Evolutionary conservation across 2,888 invertebrate species (phyloP).

Genomic region (Sesia apiformis): DNA sequence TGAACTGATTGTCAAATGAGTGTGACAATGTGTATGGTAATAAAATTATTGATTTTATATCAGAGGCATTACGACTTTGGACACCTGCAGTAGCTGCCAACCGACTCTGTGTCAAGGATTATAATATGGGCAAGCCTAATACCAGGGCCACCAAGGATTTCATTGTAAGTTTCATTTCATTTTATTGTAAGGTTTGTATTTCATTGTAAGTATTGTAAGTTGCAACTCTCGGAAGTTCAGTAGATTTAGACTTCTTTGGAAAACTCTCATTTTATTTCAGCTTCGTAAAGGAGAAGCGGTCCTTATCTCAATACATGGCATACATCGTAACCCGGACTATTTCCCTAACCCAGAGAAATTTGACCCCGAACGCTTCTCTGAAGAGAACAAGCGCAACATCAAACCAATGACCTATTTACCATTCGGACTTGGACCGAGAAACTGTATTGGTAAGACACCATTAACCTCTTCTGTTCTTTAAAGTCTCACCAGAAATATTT

Average conservation of each 20-base stretch:
- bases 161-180: constrained; percentile 47
- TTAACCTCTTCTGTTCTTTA: neutral
- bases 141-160: constrained; percentile 28
- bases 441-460: constrained; percentile 35
- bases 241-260: no score
- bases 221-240: no score
- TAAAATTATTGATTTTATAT: no score
- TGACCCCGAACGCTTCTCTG: constrained; percentile 41
- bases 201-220: constrained; percentile 46
- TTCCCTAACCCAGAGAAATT: constrained; percentile 37
- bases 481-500: no score
- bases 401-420: constrained; percentile 30
- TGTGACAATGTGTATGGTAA: no score
- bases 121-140: constrained; percentile 48
- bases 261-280: constrained; percentile 10
- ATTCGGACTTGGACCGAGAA: constrained; percentile 41
- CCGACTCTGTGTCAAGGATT: constrained; percentile 64
- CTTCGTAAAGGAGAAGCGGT: constrained; percentile 39
- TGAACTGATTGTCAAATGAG: no score
- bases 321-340: constrained; percentile 34
- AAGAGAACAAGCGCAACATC: constrained; percentile 30
- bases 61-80: constrained; percentile 63
- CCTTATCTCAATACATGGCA: constrained; percentile 40
- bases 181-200: no score
- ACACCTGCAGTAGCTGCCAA: constrained; percentile 32